Conservation (phyloP, 2,888 invertebrate genomes). For the Ceratothoa steindachneri region DNA sequence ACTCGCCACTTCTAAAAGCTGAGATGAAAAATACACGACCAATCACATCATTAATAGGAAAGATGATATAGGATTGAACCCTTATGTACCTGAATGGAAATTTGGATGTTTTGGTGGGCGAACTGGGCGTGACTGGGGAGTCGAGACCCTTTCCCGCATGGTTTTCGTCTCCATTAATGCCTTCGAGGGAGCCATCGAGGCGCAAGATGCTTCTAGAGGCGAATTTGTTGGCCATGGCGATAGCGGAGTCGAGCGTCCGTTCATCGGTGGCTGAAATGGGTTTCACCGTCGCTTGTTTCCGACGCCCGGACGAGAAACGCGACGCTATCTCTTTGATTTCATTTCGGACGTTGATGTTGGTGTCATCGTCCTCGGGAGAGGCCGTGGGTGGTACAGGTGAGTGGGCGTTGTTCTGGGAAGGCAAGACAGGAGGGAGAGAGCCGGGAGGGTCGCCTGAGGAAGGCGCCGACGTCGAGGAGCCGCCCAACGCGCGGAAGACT, state of each 20-base stretch:
- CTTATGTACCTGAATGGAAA: slow-evolving; percentile 29
- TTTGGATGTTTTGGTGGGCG: slow-evolving; percentile 20
- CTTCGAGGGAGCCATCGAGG: slow-evolving; percentile 49
- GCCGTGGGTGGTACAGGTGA: background rate
- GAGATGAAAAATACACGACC: too few species aligned
- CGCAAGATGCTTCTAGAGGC: slow-evolving; percentile 64
- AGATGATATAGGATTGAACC: too few species aligned
- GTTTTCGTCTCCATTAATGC: background rate
- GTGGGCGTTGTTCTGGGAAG: slow-evolving; percentile 24
- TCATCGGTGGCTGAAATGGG: slow-evolving; percentile 90
- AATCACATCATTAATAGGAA: too few species aligned
- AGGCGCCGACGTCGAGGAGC: slow-evolving; percentile 50
- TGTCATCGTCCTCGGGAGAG: slow-evolving; percentile 28
- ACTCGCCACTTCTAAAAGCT: too few species aligned
- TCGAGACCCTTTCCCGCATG: background rate
- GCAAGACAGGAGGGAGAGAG: slow-evolving; percentile 30
- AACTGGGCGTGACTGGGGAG: slow-evolving; percentile 45
- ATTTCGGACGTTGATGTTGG: slow-evolving; percentile 65
- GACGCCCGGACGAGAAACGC: background rate
- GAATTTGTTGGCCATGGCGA: slow-evolving; percentile 87
- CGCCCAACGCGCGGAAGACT: slow-evolving; percentile 61
- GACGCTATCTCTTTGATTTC: slow-evolving; percentile 62
- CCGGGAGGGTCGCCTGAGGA: slow-evolving; percentile 52
- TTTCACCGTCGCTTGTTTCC: slow-evolving; percentile 62
- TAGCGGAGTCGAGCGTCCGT: slow-evolving; percentile 84